Evolutionary conservation across 1,140 invertebrate species (phyloP), one percentile per base, ranked within the genome.

Genomic region (Aphis craccivora): DNA sequence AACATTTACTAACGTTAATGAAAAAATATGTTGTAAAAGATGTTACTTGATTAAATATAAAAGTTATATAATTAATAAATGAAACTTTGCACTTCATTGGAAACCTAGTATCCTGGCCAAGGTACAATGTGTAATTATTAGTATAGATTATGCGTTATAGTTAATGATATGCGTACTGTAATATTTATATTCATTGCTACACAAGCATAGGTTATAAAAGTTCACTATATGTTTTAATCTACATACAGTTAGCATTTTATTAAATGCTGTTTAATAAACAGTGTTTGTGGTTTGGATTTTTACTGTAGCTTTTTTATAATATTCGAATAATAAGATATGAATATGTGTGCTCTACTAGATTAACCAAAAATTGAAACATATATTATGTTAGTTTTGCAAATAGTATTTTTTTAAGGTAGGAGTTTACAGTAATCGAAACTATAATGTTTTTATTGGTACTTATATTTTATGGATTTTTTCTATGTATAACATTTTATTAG

Each of bases 221-320:
- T 91, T 91, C 90, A 76, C 9, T 30, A 76, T 76, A 76, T 91
- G 90, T 91, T 45, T 40, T 91, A 45, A 91, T 91, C n/a, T 91
- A 76, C 90, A 91, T 91, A 91, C 6, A 9, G 40, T 76, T 76
- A 40, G 35, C 14, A 53, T 55, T 89, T 89, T 55, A 89, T 89
- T 45, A n/a, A 89, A 89, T 55, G 48, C 45, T 40, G 37, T 3
- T 40, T 40, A 40, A 40, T 40, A 51, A 86, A 88, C 51, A 9
- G 30, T 53, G 14, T 48, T n/a, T 51, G 30, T 45, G 5, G 45
- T 88, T 51, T 88, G 20, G n/a, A 18, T 51, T 51, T 51, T 18
- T 18, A 18, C 14, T 51, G 48, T 51, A 51, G 3, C 14, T 51
- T 51, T 51, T 18, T 51, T 51, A 88, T 23, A 23, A 88, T 87